phyloP scores from a whole-genome alignment of 2,113 vertebrate genomes.

The Terrapene triunguis region DNA sequence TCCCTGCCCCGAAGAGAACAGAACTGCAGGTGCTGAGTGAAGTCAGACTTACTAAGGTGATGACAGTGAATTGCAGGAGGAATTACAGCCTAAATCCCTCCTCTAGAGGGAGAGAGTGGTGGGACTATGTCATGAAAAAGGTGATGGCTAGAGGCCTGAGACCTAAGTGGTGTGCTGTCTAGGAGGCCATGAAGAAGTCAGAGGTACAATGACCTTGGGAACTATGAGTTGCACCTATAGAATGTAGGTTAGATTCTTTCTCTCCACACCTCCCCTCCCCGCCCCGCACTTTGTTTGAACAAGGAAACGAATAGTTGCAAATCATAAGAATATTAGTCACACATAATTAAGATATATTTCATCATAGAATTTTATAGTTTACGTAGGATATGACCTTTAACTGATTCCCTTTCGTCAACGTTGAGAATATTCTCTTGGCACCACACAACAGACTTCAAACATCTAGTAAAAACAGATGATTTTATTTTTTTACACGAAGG shows the following conservation, averaged over 20 bases:
- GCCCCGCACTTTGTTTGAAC: background rate
- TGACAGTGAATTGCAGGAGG: background rate
- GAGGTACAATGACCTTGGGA: background rate
- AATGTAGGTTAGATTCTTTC: background rate
- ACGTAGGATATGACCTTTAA: background rate
- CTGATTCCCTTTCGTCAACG: slow-evolving; percentile 8
- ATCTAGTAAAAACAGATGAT: slow-evolving; percentile 30
- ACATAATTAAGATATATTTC: slow-evolving; percentile 16
- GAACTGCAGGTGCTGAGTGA: background rate
- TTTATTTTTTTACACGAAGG: background rate
- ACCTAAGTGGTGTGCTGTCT: background rate
- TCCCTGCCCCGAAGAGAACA: background rate
- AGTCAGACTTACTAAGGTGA: background rate
- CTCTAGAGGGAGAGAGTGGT: background rate
- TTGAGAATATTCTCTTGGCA: background rate
- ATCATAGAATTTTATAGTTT: background rate
- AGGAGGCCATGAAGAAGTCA: background rate
- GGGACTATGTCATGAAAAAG: background rate
- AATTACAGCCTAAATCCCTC: background rate
- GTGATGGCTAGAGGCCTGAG: background rate
- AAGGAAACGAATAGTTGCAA: background rate
- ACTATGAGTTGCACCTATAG: background rate
- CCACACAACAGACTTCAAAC: background rate
- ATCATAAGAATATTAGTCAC: background rate
- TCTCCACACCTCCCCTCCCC: background rate